Base-by-base conservation (phyloP, 2,888 invertebrate species). In the Napeogenes sylphis region DNA sequence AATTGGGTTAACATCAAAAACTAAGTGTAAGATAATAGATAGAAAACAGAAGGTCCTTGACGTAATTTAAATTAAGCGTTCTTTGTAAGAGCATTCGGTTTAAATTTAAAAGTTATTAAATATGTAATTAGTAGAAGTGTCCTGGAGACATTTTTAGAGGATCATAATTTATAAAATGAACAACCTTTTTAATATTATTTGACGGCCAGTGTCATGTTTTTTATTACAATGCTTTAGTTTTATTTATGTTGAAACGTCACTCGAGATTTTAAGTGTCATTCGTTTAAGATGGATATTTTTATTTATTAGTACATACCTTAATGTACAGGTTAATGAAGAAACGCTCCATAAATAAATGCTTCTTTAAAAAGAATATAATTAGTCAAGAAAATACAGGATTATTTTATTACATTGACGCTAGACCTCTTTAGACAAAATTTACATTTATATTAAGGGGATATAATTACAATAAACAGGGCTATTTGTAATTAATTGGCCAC, bases 111-210 rank as follows among this genome's bases (percentile, higher is more conserved):
- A 61, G 54, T n/a, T 47, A 4, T 10, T 32, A 56, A 51, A 58
- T 55, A 65, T 64, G 73, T 80, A 80, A 80, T 81, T 81, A 82
- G 74, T 74, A 75, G 75, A 76, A 75, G 73, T 74, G 73, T 73
- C 73, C 71, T 70, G 72, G 70, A 71, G 45, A 65, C 71, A 69
- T 72, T 73, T 78, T 75, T 75, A 51, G 59, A 63, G 54, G 57
- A 58, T 55, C 59, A 68, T 69, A 68, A 66, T 68, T 69, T 61
- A 30, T 45, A 58, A 65, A 65, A 63, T 63, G 56, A 56, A 56
- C 65, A 56, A 60, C 56, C 59, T 58, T 60, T 45, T 56, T 62
- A 64, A 63, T 66, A 56, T 58, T 53, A 58, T 66, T 64, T 58
- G 59, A 60, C 61, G 42, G 55, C 45, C 53, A 38, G 45, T 45